Conservation (phyloP, 2,888 invertebrate genomes). For the Papilio gigon region DNA sequence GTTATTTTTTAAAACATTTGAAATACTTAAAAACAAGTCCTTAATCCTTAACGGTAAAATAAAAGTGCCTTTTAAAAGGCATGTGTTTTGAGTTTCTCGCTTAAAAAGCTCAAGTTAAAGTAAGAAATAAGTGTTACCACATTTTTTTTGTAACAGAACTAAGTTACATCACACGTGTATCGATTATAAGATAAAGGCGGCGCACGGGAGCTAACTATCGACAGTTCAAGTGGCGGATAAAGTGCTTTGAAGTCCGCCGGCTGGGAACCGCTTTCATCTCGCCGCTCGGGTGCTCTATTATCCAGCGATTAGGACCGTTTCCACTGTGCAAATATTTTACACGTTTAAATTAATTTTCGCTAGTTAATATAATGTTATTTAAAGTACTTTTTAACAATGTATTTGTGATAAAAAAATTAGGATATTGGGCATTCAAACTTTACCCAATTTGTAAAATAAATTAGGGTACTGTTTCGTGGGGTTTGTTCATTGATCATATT, state of each 20-base stretch:
- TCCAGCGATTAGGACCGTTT: slow-evolving; percentile 68
- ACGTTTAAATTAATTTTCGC: slow-evolving; percentile 7
- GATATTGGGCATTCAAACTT: no score
- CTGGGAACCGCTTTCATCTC: slow-evolving; percentile 64
- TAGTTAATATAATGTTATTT: no score
- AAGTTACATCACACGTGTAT: slow-evolving; percentile 37
- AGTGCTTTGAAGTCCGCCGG: slow-evolving; percentile 66
- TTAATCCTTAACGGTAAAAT: background rate
- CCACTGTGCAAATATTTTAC: slow-evolving; percentile 30
- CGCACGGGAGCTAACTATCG: slow-evolving; percentile 72
- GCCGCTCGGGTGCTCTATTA: slow-evolving; percentile 68
- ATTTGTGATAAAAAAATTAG: no score
- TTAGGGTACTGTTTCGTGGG: no score
- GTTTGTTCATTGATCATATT: no score
- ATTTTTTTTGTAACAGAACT: background rate
- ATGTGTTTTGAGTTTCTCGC: slow-evolving; percentile 3
- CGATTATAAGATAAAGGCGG: slow-evolving; percentile 48
- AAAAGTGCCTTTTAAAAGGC: background rate
- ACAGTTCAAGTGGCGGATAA: slow-evolving; percentile 70
- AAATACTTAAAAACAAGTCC: background rate
- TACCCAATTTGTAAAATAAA: no score
- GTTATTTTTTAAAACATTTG: background rate
- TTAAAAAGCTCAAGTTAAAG: background rate
- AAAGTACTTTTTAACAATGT: no score
- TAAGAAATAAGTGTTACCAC: slow-evolving; percentile 6